Evolutionary conservation across 2,113 vertebrate genomes (phyloP).

Genomic region (Semnornis frantzii): DNA sequence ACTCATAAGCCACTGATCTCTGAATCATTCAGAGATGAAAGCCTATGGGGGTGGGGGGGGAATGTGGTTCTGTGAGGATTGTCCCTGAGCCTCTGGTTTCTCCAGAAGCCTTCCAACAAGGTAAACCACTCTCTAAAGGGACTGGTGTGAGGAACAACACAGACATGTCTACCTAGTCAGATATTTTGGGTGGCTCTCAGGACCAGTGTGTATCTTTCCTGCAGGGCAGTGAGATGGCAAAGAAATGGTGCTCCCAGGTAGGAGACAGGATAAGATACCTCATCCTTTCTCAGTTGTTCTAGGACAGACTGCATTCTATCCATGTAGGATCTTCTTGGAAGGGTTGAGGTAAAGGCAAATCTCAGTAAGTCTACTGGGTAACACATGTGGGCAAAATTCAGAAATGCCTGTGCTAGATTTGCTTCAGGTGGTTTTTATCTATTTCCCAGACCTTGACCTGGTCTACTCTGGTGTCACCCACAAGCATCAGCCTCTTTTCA

Average conservation of each 20-base stretch:
- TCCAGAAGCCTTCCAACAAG: background rate
- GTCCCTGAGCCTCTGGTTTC: background rate
- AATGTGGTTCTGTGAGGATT: background rate
- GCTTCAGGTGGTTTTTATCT: background rate
- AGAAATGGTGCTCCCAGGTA: background rate
- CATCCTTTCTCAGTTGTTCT: background rate
- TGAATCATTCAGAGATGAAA: fast-evolving
- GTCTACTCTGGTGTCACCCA: background rate
- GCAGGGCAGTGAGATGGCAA: fast-evolving
- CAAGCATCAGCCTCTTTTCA: background rate
- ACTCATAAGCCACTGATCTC: background rate
- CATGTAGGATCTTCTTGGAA: background rate
- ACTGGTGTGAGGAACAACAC: background rate
- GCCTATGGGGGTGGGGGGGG: too few species aligned
- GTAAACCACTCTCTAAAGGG: background rate
- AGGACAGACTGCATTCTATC: background rate
- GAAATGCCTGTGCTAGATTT: background rate
- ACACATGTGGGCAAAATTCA: background rate
- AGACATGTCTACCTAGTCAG: background rate
- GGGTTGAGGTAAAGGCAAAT: background rate
- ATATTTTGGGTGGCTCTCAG: background rate
- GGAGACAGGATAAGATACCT: background rate
- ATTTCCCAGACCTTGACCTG: background rate
- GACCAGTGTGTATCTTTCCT: background rate
- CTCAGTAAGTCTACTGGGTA: background rate